Evolutionary conservation across 1,140 invertebrate species (phyloP).

Genomic region (Cyrtorhinus lividipennis): DNA sequence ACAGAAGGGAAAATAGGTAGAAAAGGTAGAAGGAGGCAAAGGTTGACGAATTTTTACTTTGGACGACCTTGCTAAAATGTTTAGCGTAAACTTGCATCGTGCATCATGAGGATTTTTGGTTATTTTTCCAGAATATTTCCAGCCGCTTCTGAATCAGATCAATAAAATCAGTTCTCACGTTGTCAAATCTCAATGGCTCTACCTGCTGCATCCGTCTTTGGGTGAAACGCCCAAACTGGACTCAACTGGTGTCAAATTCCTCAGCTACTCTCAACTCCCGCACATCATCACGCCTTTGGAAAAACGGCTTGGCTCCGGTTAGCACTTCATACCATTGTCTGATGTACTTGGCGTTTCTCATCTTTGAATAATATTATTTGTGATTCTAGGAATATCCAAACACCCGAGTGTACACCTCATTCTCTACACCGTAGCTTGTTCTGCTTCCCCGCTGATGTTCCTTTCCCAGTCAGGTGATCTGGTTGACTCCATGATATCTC

Average conservation of each 20-base stretch:
- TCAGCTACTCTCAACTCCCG: slow-evolving; percentile 47
- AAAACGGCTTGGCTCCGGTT: slow-evolving; percentile 53
- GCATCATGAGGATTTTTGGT: too few relatives aligned
- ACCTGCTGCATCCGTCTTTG: slow-evolving; percentile 60
- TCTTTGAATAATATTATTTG: not conserved
- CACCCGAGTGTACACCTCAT: slow-evolving; percentile 67
- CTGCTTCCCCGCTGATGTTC: slow-evolving; percentile 57
- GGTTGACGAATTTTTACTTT: too few relatives aligned
- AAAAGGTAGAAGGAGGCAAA: too few relatives aligned
- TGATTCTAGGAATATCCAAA: slow-evolving; percentile 16
- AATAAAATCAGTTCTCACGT: slow-evolving; percentile 53
- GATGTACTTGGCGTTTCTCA: not conserved
- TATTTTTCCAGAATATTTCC: slow-evolving; percentile 57
- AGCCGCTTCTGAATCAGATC: slow-evolving; percentile 52
- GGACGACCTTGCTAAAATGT: too few relatives aligned
- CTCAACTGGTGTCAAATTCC: slow-evolving; percentile 26
- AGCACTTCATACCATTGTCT: too few relatives aligned
- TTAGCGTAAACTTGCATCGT: too few relatives aligned
- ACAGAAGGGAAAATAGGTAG: too few relatives aligned
- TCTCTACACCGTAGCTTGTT: slow-evolving; percentile 61
- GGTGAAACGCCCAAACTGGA: slow-evolving; percentile 42
- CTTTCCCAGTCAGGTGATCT: slow-evolving; percentile 34
- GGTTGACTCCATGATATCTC: slow-evolving; percentile 66
- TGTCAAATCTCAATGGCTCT: slow-evolving; percentile 75
- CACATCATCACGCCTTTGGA: slow-evolving; percentile 68